Evolutionary conservation across 2,113 vertebrate genomes (phyloP).

Genomic region (Protobothrops mucrosquamatus): DNA sequence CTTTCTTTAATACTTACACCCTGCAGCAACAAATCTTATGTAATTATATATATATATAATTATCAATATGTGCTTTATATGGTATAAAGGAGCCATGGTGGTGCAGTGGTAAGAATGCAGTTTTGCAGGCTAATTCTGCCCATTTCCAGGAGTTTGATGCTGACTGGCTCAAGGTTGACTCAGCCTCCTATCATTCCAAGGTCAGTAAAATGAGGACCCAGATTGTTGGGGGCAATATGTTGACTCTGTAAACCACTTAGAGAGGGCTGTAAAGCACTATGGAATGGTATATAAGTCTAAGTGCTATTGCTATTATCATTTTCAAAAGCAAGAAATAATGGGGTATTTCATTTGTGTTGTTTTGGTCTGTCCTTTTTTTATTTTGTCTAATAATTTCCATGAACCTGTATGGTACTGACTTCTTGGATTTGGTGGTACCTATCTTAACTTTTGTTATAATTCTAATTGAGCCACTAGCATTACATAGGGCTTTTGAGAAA

Average conservation of each 20-base stretch:
- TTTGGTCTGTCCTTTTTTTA: not conserved
- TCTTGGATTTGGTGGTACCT: not conserved
- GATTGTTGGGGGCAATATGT: not conserved
- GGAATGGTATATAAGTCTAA: not conserved
- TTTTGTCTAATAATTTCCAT: not conserved
- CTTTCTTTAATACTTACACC: not conserved
- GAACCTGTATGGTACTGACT: not conserved
- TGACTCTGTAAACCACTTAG: not conserved
- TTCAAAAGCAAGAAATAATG: not conserved
- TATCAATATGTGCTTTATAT: no score
- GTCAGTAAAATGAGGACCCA: not conserved
- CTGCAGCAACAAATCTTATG: not conserved
- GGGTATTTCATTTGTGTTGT: not conserved
- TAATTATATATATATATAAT: no score
- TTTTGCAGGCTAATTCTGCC: not conserved
- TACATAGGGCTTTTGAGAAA: not conserved
- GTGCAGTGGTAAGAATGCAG: not conserved
- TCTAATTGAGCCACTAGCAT: not conserved
- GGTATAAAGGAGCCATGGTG: not conserved
- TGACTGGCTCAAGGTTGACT: not conserved
- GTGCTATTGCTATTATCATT: not conserved
- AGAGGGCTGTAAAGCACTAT: not conserved
- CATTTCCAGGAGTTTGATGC: not conserved
- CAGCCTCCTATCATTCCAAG: not conserved
- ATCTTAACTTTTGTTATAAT: not conserved